phyloP scores from a whole-genome alignment of 53 echinoderm and acorn worm genomes.

The Zoroaster sp. region DNA sequence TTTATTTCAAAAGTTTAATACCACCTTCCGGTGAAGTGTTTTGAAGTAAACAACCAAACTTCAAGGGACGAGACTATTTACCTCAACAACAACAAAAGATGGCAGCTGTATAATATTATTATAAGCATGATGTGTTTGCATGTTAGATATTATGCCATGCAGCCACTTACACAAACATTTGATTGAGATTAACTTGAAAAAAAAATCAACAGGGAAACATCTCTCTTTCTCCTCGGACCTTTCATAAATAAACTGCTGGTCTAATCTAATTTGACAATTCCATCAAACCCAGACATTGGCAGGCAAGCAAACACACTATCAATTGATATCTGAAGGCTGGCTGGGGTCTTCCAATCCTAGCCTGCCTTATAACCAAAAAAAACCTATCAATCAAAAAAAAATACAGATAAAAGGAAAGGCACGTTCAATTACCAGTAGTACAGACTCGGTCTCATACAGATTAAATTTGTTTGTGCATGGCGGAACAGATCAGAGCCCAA shows the following conservation, averaged over 20 bases:
- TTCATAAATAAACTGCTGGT: background rate
- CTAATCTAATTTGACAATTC: slow-evolving; percentile 26
- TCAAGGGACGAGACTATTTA: too few relatives aligned
- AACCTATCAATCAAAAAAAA: slow-evolving; percentile 39
- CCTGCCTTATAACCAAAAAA: background rate
- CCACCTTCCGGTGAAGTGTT: too few relatives aligned
- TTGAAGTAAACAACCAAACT: too few relatives aligned
- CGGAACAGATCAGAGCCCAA: background rate
- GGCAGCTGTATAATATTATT: too few relatives aligned
- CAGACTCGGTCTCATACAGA: background rate
- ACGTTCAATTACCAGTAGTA: background rate
- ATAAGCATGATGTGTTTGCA: too few relatives aligned
- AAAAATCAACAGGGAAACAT: too few relatives aligned
- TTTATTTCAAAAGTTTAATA: too few relatives aligned
- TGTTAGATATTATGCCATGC: too few relatives aligned
- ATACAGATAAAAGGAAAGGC: background rate
- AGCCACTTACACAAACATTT: too few relatives aligned
- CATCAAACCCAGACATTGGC: background rate
- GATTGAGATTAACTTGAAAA: too few relatives aligned
- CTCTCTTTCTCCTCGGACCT: background rate
- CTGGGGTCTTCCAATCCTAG: background rate
- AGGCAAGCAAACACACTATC: slow-evolving; percentile 28
- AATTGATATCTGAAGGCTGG: background rate
- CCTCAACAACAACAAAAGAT: too few relatives aligned
- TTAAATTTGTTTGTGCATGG: background rate